Conservation (phyloP, 1,140 invertebrate species). For the Drosophila triauraria region DNA sequence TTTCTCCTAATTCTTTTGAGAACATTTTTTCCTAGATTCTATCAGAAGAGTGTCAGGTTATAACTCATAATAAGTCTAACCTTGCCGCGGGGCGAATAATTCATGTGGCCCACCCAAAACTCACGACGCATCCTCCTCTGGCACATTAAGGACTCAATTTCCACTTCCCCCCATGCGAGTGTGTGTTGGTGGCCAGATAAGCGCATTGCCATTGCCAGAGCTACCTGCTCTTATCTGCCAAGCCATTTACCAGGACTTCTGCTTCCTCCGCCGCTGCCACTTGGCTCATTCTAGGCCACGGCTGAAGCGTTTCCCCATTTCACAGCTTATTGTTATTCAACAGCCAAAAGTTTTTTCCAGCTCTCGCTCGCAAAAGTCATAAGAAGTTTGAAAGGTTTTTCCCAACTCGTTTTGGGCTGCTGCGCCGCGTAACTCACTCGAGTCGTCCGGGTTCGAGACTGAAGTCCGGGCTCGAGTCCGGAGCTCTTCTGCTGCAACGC, state of each 20-base stretch:
- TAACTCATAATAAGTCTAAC: constrained; percentile 31
- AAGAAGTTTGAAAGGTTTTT: constrained; percentile 78
- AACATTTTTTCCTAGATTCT: constrained; percentile 1
- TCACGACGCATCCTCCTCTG: neutral
- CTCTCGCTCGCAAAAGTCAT: constrained; percentile 64
- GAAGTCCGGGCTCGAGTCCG: neutral
- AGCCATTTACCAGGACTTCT: constrained; percentile 62
- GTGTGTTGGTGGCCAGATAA: constrained; percentile 46
- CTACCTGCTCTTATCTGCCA: constrained; percentile 61
- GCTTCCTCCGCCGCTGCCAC: constrained; percentile 13
- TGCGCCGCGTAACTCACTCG: constrained; percentile 53
- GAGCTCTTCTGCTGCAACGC: constrained; percentile 9
- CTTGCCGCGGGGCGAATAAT: constrained; percentile 5
- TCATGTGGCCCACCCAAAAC: constrained; percentile 5
- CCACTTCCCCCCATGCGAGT: neutral
- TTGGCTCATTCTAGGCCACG: constrained; percentile 5
- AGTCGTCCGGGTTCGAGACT: constrained; percentile 9
- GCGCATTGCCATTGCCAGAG: constrained; percentile 35
- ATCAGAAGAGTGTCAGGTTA: constrained; percentile 4
- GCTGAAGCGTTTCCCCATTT: constrained; percentile 48
- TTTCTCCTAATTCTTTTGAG: neutral
- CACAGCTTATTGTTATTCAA: constrained; percentile 80
- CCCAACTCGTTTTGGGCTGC: constrained; percentile 62
- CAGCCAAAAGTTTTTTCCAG: constrained; percentile 57
- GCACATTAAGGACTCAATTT: neutral